These are phyloP conservation scores for Cherax destructor DNA, from an alignment of 1,140 invertebrate genomes.

Conservation along the genomic window DNA sequence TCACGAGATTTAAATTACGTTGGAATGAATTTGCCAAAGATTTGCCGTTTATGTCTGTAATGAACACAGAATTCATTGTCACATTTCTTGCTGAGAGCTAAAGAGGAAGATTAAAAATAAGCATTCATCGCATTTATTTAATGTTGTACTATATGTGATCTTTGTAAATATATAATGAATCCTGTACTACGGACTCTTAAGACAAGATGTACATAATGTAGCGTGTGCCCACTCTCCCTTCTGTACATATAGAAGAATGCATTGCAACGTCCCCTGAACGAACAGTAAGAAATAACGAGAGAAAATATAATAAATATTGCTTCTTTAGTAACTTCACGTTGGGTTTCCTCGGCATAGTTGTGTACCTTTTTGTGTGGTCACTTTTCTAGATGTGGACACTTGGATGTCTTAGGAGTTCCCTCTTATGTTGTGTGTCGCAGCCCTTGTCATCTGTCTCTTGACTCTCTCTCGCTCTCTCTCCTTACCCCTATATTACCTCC, in stretches of 20 bases:
- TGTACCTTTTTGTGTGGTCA: conserved; percentile 29
- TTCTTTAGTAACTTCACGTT: conserved; percentile 22
- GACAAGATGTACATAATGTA: conserved; percentile 21
- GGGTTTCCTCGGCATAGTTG: conserved; percentile 38
- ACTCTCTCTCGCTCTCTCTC: too few relatives aligned
- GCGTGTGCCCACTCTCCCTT: conserved; percentile 2
- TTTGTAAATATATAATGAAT: conserved; percentile 50
- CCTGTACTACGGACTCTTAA: background rate
- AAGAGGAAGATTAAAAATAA: conserved; percentile 19
- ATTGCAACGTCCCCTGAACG: background rate
- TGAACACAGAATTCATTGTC: conserved; percentile 55
- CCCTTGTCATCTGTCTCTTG: background rate
- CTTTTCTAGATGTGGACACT: conserved; percentile 30
- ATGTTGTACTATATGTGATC: conserved; percentile 69
- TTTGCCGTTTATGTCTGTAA: conserved; percentile 59
- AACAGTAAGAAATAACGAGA: background rate
- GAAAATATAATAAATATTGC: background rate
- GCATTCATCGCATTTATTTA: conserved; percentile 54
- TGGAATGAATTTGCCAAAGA: conserved; percentile 67
- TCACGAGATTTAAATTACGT: conserved; percentile 40
- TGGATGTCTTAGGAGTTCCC: conserved; percentile 28
- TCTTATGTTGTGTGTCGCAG: background rate
- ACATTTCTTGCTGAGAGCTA: conserved; percentile 33
- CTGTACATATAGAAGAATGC: conserved; percentile 51
- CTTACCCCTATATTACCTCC: background rate